A percentile compares a stretch with the other conserved stretches of the same genome.
phyloP scores from a whole-genome alignment of 1,140 invertebrate species.

The Listronotus oregonensis region DNA sequence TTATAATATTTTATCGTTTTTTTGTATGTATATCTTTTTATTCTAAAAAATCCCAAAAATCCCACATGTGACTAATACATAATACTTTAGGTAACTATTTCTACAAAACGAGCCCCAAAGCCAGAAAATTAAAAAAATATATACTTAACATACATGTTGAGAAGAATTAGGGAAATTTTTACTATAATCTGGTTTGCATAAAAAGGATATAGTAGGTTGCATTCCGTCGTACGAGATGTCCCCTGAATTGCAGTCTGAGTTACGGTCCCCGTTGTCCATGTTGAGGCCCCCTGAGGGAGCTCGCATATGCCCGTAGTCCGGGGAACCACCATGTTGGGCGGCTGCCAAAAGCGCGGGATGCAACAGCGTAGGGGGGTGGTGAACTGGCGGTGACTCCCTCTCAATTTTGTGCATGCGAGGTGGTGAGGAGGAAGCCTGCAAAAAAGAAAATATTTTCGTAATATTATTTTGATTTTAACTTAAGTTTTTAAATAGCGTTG shows the following conservation, averaged over 20 bases:
- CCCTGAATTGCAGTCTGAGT: constrained; percentile 86
- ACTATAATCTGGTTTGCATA: constrained; percentile 55
- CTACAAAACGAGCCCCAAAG: no score
- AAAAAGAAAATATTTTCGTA: constrained; percentile 23
- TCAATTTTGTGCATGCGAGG: constrained; percentile 69
- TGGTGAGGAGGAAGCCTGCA: constrained; percentile 55
- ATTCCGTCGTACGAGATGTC: constrained; percentile 87
- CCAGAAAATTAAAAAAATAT: constrained; percentile 6
- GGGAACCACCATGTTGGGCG: constrained; percentile 74
- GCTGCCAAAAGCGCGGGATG: constrained; percentile 80
- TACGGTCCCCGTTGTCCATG: constrained; percentile 81
- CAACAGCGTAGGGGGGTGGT: constrained; percentile 77
- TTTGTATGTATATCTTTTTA: no score
- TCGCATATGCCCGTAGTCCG: constrained; percentile 73
- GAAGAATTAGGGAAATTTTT: constrained; percentile 42
- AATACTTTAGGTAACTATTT: no score
- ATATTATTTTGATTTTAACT: no score
- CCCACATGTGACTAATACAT: no score
- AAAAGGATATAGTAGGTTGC: constrained; percentile 95
- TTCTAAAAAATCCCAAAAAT: no score
- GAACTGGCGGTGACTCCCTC: constrained; percentile 77
- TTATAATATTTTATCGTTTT: no score
- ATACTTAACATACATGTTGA: constrained; percentile 41
- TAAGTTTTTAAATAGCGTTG: no score
- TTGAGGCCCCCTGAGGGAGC: constrained; percentile 57